Percentiles rank a stretch among this genome's conserved stretches.
Conservation (phyloP, 2,888 invertebrate genomes). For the Clitarchus hookeri region DNA sequence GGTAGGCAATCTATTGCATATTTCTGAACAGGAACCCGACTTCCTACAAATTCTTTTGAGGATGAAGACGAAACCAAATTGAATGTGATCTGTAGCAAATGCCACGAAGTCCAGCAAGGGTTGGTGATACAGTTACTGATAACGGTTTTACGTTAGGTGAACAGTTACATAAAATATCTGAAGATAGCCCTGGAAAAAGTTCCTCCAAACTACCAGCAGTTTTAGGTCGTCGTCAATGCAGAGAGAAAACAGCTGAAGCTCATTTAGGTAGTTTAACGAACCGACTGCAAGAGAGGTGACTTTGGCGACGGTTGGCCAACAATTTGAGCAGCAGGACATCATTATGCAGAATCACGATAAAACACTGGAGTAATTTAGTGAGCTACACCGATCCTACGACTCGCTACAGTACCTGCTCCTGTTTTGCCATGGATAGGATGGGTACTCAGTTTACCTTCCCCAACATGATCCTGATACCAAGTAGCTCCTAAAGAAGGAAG, state of each 20-base stretch:
- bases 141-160: background rate
- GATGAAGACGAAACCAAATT: slow-evolving; percentile 29
- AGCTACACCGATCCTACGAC: slow-evolving; percentile 42
- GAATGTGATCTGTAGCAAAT: slow-evolving; percentile 20
- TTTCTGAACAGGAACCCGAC: slow-evolving; percentile 32
- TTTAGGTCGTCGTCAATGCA: slow-evolving; percentile 8
- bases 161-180: slow-evolving; percentile 17
- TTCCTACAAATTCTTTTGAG: slow-evolving; percentile 41
- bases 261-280: slow-evolving; percentile 30
- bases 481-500: slow-evolving; percentile 30
- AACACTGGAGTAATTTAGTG: background rate
- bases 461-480: slow-evolving; percentile 36
- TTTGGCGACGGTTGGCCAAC: slow-evolving; percentile 21
- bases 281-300: slow-evolving; percentile 37
- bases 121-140: background rate
- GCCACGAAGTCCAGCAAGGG: background rate
- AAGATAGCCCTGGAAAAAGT: background rate
- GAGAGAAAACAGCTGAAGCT: background rate
- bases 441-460: slow-evolving; percentile 38
- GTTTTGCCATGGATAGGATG: slow-evolving; percentile 45
- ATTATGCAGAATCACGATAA: slow-evolving; percentile 44
- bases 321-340: slow-evolving; percentile 44
- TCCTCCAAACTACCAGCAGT: background rate
- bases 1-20: slow-evolving; percentile 37
- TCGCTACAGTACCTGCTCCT: slow-evolving; percentile 49